These are phyloP conservation scores for Tetramorium alpestre DNA, from an alignment of 1,140 invertebrate genomes.

Conservation along the genomic window DNA sequence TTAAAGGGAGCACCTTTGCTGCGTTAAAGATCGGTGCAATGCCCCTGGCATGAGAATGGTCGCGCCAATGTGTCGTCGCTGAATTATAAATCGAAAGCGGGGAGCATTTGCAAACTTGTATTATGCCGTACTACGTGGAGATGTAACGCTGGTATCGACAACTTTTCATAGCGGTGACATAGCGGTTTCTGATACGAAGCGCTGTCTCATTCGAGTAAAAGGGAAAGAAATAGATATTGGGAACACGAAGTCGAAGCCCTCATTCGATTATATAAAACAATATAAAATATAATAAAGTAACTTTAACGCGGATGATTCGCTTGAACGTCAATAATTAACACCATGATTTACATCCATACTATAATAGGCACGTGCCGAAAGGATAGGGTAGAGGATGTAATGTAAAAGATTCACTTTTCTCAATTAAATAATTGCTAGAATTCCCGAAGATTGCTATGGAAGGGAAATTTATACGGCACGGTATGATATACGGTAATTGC, in stretches of 20 bases:
- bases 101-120: constrained; percentile 51
- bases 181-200: neutral
- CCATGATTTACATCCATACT: too few relatives aligned
- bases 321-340: neutral
- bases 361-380: neutral
- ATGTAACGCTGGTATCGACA: constrained; percentile 20
- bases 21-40: constrained; percentile 70
- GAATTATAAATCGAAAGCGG: constrained; percentile 75
- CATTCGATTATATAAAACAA: neutral
- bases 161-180: constrained; percentile 22
- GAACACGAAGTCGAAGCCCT: neutral
- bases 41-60: constrained; percentile 62
- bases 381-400: neutral
- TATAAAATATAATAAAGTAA: neutral
- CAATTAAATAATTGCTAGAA: constrained; percentile 20
- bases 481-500: constrained; percentile 29
- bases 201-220: neutral
- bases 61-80: constrained; percentile 67
- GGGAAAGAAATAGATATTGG: neutral
- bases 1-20: constrained; percentile 26
- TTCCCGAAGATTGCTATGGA: neutral
- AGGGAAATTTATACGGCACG: constrained; percentile 2
- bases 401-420: neutral
- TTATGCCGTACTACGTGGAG: neutral
- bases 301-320: too few relatives aligned